phyloP scores from a whole-genome alignment of 2,113 vertebrate species.

The Oplegnathus fasciatus region DNA sequence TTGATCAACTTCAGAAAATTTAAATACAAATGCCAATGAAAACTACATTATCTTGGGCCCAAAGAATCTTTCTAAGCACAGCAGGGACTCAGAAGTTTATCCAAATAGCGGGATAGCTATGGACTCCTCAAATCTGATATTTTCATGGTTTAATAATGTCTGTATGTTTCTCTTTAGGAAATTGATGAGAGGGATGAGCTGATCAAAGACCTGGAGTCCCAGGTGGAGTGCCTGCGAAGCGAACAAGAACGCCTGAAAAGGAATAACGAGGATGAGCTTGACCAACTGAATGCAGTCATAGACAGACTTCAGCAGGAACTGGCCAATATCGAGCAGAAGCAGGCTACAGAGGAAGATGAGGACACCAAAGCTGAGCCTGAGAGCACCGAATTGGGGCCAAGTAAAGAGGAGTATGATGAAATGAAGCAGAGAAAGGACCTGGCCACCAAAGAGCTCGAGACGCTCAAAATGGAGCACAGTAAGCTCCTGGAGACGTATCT shows the following conservation, averaged over 20 bases:
- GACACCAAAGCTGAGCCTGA: constrained; percentile 80
- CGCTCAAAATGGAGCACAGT: constrained; percentile 81
- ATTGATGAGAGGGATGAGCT: constrained; percentile 88
- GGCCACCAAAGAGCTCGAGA: constrained; percentile 83
- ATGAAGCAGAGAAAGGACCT: constrained; percentile 85
- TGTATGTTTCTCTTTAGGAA: constrained; percentile 77
- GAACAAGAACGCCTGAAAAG: constrained; percentile 91
- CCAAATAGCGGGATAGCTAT: background rate
- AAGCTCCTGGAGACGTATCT: constrained; percentile 70
- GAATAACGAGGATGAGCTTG: constrained; percentile 89
- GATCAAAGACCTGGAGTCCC: constrained; percentile 89
- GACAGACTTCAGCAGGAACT: constrained; percentile 95
- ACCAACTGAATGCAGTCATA: constrained; percentile 94
- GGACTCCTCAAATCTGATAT: background rate
- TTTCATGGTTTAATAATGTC: background rate
- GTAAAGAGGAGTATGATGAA: constrained; percentile 83
- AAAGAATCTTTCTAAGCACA: background rate
- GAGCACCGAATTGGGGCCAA: constrained; percentile 61
- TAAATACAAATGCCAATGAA: background rate
- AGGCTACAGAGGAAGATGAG: constrained; percentile 77
- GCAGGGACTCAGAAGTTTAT: constrained; percentile 69
- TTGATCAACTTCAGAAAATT: background rate
- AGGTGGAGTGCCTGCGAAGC: constrained; percentile 90
- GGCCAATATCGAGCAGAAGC: constrained; percentile 87
- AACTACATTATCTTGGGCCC: background rate